Evolutionary conservation across 2,888 invertebrate species (phyloP), one percentile per base, ranked within the genome.

Genomic region (Deroplatys truncata): DNA sequence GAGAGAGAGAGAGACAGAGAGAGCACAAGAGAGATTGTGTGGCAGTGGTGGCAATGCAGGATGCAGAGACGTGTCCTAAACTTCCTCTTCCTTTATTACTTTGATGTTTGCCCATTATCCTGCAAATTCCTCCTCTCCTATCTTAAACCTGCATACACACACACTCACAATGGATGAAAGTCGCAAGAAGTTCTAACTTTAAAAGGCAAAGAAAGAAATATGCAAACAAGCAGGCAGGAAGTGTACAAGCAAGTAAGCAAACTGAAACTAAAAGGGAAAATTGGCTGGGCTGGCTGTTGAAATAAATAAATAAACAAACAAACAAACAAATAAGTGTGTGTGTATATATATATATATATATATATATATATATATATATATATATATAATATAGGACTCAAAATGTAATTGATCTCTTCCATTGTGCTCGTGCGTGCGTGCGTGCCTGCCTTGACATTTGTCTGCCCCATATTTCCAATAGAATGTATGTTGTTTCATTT

Each of bases 1-100:
- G 87, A 84, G 87, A 88, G 86, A 2, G 84, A 16, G 35, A 3
- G 16, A 7, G 31, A 29, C 15, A 49, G 43, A 56, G 89, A 83
- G 90, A 90, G 92, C n/a, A n/a, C n/a, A n/a, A n/a, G 91, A 91
- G 94, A 93, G 94, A 94, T 94, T 94, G 93, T 92, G 92, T 93
- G 93, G 93, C 93, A 92, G 92, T 92, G 92, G 92, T 92, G 92
- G 49, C 56, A 4, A 35, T 35, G 35, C 35, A 35, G 35, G 35
- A 56, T 56, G 56, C 56, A 56, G 15, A 56, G 16, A 56, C 20
- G 15, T 16, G 15, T 16, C 56, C 56, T 56, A 16, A 56, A 56
- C 3, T 56, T 56, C 56, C 56, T 56, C 56, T 56, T 20, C 56
- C 56, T 56, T 20, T 56, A 4, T 16, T 56, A 56, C 20, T 56